Base-by-base conservation (phyloP, 2,888 invertebrate species). In the Podotricha telesiphe region DNA sequence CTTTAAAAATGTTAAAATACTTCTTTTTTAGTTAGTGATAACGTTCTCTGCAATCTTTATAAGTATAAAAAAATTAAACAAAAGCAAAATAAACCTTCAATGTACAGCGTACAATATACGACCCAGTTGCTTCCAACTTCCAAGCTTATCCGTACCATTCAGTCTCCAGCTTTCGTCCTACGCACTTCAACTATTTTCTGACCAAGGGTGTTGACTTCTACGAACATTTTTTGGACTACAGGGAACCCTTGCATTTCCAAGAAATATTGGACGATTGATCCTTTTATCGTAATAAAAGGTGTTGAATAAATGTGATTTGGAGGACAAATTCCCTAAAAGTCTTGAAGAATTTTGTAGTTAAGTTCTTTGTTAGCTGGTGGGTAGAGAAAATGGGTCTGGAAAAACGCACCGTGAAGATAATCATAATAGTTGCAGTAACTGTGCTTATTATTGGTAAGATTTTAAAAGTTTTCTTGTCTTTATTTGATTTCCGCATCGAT, bases 351-450 rank as follows among this genome's bases (percentile, higher is more conserved):
- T 55, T 13, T 19, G 1, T 55, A 4, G 34, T 17, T 34, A 34
- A 17, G 1, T 7, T 17, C 17, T 53, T 53, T 53, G 34, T 65
- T 64, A 4, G 28, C 28, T 69, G 58, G 19, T 42, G 28, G 6
- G 28, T 65, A 72, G 77, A 78, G 75, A 64, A 28, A 69, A 92
- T 91, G 91, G 91, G 88, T 5, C 77, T 90, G 61, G 91, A 93
- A 69, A 91, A 90, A 65, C 78, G 86, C 2, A 91, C 91, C 2
- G 78, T 91, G 69, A 91, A 91, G 75, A 91, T 91, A 48, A 86
- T 91, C 45, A 78, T 83, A 64, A 84, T 87, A 17, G 86, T 89
- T 2, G 70, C 82, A 19, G 84, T 86, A n/a, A 78, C 81, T 0
- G 72, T 92, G 2, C 77, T 91, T 8, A 77, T 89, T 17, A 77